Evolutionary conservation across 2,113 vertebrate species (phyloP).

Genomic region (Ceyx melanurus): DNA sequence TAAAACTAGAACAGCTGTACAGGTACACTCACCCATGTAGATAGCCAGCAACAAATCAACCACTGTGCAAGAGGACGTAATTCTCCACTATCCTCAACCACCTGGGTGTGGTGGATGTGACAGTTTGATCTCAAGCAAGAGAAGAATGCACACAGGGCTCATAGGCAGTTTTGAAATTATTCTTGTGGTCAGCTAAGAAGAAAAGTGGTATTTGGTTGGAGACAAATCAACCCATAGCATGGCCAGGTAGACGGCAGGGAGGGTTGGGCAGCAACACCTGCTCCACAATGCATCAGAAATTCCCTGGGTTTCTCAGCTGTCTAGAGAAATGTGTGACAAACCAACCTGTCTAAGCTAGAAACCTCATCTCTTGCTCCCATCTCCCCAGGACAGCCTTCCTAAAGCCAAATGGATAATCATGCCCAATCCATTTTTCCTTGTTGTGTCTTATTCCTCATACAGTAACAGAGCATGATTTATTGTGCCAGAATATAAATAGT

Average conservation of each 20-base stretch:
- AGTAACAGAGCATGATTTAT: neutral
- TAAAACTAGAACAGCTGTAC: neutral
- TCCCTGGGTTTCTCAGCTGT: neutral
- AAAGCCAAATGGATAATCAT: neutral
- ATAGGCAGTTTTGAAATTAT: neutral
- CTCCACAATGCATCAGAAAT: neutral
- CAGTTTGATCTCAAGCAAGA: neutral
- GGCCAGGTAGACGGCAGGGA: neutral
- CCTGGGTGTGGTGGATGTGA: neutral
- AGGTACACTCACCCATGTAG: fast-evolving
- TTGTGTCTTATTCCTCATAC: neutral
- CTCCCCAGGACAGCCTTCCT: neutral
- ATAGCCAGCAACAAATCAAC: neutral
- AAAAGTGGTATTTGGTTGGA: fast-evolving
- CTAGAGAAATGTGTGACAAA: neutral
- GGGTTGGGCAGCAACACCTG: neutral
- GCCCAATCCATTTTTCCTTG: neutral
- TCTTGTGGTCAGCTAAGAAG: neutral
- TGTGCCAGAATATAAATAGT: neutral
- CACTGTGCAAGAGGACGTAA: neutral
- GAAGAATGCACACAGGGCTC: fast-evolving
- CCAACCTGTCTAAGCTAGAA: neutral
- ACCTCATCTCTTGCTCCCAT: neutral
- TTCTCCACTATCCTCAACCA: neutral
- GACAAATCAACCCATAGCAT: neutral